Base-by-base conservation (phyloP, 1,140 invertebrate species). In the Nasonia longicornis region DNA sequence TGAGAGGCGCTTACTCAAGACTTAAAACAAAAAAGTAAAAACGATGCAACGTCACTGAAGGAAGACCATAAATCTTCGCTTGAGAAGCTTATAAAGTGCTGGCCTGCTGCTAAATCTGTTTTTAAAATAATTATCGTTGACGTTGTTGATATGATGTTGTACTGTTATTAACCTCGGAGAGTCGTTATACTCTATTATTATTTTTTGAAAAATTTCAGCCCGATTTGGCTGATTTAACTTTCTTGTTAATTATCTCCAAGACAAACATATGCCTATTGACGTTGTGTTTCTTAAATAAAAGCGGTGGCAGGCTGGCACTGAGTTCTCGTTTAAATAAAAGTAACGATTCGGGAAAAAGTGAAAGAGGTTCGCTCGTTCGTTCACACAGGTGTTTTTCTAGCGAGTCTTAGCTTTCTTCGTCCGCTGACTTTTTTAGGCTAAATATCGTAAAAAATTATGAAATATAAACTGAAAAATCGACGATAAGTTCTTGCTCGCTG, bases 91-190 rank as follows among this genome's bases (percentile, higher is more conserved):
- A 63, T 31, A 67, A 11, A 48, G 58, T 82, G 66, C 63, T 75
- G 69, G 81, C 72, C 77, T 82, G 81, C 71, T 82, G 45, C 72
- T 75, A 31, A 66, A 52, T 52, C 42, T 75, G 71, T 82, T 82
- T 82, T 79, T 82, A 82, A 82, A 79, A 79, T 80, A 77, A 73
- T 83, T 79, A 83, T 83, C 35, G 82, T 83, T 83, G 74, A 83
- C 78, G 74, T 82, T 82, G 77, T 83, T 83, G 58, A 83, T 80
- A 77, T 76, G 48, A 77, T 80, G 64, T 79, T 82, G 72, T 79
- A 73, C 64, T 79, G 76, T 79, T 82, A 75, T 67, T 75, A 75
- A 66, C 58, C 70, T 74, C 75, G 22, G 29, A 78, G 76, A 78
- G 63, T 78, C n/a, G 80, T 82, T 82, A 82, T 69, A 74, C 64